These are phyloP conservation scores for Tetragnatha montana DNA, from an alignment of 2,888 invertebrate genomes.

Conservation along the genomic window DNA sequence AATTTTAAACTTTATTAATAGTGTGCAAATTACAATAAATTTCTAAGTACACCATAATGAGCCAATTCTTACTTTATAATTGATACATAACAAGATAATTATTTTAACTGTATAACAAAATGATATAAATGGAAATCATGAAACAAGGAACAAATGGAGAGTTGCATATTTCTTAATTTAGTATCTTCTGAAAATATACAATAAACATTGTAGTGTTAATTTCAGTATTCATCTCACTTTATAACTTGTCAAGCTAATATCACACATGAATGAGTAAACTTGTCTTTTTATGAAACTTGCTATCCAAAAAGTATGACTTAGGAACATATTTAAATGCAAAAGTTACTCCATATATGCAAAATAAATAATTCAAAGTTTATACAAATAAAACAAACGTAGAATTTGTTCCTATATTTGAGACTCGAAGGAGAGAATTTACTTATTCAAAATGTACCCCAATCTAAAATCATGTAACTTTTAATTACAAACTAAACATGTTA, in stretches of 20 bases:
- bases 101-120: too few relatives aligned
- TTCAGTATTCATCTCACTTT: neutral
- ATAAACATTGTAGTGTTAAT: neutral
- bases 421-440: too few relatives aligned
- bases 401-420: neutral
- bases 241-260: neutral
- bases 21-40: slow-evolving; percentile 51
- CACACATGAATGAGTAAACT: neutral
- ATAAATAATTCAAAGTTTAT: neutral
- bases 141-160: neutral
- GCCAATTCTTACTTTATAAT: neutral
- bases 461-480: too few relatives aligned
- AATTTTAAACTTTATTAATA: slow-evolving; percentile 46
- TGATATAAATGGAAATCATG: neutral
- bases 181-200: neutral
- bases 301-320: slow-evolving; percentile 27
- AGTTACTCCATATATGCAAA: neutral
- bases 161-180: neutral
- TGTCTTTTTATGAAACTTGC: neutral
- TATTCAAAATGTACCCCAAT: too few relatives aligned
- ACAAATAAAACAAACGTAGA: too few relatives aligned
- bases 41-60: neutral
- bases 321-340: slow-evolving; percentile 49
- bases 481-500: too few relatives aligned
- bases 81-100: neutral